These are phyloP conservation scores for Siniperca scherzeri DNA, from an alignment of 2,797 vertebrate genomes.

Conservation along the genomic window DNA sequence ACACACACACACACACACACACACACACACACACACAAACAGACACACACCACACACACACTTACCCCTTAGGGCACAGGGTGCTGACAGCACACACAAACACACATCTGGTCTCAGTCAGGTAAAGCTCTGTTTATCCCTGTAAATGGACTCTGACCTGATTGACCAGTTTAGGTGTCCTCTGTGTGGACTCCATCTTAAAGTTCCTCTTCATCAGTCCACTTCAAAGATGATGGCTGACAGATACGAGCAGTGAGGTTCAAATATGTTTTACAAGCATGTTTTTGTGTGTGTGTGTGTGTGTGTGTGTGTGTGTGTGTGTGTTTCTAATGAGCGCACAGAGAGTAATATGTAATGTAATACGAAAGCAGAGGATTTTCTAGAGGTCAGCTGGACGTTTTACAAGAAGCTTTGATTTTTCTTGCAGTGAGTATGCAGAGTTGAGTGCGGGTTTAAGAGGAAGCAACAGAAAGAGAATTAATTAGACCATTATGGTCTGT, in stretches of 20 bases:
- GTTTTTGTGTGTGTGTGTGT: neutral
- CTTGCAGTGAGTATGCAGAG: neutral
- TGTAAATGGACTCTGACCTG: constrained; percentile 46
- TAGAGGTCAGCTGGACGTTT: constrained; percentile 11
- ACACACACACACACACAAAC: constrained; percentile 1
- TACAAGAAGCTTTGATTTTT: constrained; percentile 38
- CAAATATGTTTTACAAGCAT: constrained; percentile 20
- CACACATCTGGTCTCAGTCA: constrained; percentile 63
- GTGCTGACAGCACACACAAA: constrained; percentile 28
- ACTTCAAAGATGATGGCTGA: constrained; percentile 46
- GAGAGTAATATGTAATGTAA: neutral
- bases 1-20: constrained; percentile 54
- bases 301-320: constrained; percentile 4
- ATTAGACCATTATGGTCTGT: neutral
- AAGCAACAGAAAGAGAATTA: neutral
- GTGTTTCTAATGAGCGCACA: constrained; percentile 30
- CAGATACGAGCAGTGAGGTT: constrained; percentile 37
- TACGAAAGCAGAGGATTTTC: neutral
- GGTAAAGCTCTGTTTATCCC: constrained; percentile 46
- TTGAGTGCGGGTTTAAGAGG: neutral
- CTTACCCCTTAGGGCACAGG: constrained; percentile 1
- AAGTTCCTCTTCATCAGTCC: constrained; percentile 35
- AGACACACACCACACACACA: constrained; percentile 17
- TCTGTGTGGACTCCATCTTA: constrained; percentile 8
- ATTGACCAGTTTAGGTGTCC: constrained; percentile 21